A percentile compares a stretch with the other conserved stretches of the same genome.
phyloP scores from a whole-genome alignment of 1,140 invertebrate genomes.

The Stratiolaelaps scimitus region DNA sequence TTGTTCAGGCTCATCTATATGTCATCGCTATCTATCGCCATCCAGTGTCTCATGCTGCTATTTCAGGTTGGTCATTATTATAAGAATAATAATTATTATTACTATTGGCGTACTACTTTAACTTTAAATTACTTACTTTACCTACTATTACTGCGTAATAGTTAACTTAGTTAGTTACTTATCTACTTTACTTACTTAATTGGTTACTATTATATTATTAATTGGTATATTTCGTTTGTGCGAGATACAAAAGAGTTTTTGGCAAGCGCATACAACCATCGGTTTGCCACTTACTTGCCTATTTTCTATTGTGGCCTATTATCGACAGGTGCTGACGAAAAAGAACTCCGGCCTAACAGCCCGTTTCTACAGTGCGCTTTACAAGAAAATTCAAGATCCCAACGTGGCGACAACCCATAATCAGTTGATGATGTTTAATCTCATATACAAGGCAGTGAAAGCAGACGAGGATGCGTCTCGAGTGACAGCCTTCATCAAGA shows the following conservation, averaged over 20 bases:
- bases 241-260: no score
- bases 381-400: conserved; percentile 67
- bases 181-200: no score
- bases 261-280: no score
- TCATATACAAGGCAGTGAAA: conserved; percentile 70
- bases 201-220: no score
- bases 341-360: conserved; percentile 39
- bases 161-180: no score
- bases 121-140: no score
- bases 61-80: conserved; percentile 49
- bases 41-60: conserved; percentile 74
- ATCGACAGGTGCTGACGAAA: conserved; percentile 17
- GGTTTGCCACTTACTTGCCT: not conserved
- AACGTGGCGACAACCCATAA: conserved; percentile 59
- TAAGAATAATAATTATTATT: not conserved
- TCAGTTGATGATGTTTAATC: conserved; percentile 68
- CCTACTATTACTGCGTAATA: no score
- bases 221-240: no score
- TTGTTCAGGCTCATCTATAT: conserved; percentile 45
- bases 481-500: conserved; percentile 71
- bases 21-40: conserved; percentile 55
- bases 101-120: no score
- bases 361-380: conserved; percentile 77
- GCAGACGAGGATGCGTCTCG: conserved; percentile 58
- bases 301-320: not conserved